Evolutionary conservation across 2,113 vertebrate genomes (phyloP).

Genomic region (Chaetorhynchus papuensis): DNA sequence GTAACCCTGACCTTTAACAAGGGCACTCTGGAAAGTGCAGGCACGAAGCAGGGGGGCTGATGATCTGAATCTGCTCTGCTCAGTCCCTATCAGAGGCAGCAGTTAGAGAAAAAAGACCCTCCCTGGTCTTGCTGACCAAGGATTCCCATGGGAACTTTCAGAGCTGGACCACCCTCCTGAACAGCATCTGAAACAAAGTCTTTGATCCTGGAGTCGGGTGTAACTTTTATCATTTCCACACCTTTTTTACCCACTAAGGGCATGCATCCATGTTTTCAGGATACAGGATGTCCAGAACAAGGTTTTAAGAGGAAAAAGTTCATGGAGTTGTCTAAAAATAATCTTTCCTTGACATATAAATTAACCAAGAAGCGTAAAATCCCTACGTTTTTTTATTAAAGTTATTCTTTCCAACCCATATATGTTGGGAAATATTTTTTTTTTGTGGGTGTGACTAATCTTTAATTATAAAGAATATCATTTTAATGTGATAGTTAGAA

Average conservation of each 20-base stretch:
- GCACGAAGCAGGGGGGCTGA: neutral
- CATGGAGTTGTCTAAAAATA: neutral
- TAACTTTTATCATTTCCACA: neutral
- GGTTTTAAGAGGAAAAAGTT: neutral
- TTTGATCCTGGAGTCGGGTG: neutral
- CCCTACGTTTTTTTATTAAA: neutral
- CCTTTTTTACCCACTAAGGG: neutral
- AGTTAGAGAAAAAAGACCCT: fast-evolving
- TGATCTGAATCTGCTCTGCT: neutral
- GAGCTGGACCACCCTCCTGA: neutral
- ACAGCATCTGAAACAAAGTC: neutral
- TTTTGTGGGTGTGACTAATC: neutral
- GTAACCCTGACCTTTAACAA: neutral
- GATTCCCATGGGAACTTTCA: neutral
- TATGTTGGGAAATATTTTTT: neutral
- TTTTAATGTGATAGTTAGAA: neutral
- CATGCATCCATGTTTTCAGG: neutral
- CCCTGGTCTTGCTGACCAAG: neutral
- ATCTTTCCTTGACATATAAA: neutral
- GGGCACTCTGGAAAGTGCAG: neutral
- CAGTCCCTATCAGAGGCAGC: neutral
- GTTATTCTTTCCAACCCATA: neutral
- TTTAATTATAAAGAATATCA: neutral
- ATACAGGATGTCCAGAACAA: neutral
- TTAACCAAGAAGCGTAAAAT: neutral